A percentile compares a stretch with the other conserved stretches of the same genome.
Conservation (phyloP, 2,888 invertebrate species). For the Leptopilina syphax region DNA sequence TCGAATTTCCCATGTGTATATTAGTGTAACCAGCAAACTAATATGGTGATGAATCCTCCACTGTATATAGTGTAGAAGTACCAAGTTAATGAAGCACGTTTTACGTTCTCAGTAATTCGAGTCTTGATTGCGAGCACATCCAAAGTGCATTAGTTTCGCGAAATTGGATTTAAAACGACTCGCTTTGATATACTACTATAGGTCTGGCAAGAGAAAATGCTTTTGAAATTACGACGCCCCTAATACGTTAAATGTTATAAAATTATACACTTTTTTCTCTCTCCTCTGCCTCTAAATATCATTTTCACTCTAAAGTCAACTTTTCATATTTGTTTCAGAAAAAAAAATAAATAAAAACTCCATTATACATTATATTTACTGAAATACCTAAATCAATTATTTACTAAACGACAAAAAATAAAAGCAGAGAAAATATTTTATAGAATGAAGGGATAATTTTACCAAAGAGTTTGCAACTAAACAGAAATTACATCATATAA, state of each 20-base stretch:
- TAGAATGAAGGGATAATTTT: too few relatives aligned
- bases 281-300: too few relatives aligned
- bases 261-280: too few relatives aligned
- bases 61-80: background rate
- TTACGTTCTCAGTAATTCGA: conserved; percentile 35
- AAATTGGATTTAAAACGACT: conserved; percentile 36
- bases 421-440: too few relatives aligned
- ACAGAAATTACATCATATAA: too few relatives aligned
- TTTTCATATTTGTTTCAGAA: too few relatives aligned
- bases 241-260: conserved; percentile 10
- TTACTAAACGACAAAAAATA: too few relatives aligned
- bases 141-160: conserved; percentile 35
- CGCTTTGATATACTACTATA: conserved; percentile 11
- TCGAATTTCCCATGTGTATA: conserved; percentile 13
- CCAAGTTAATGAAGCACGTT: conserved; percentile 35
- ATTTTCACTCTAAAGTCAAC: too few relatives aligned
- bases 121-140: conserved; percentile 35
- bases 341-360: too few relatives aligned
- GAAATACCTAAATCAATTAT: too few relatives aligned
- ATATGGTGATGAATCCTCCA: conserved; percentile 6
- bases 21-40: background rate
- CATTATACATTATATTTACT: too few relatives aligned
- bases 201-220: background rate
- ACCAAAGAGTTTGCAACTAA: too few relatives aligned
- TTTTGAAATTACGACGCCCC: conserved; percentile 18